Evolutionary conservation across 2,888 invertebrate genomes (phyloP), one percentile per base, ranked within the genome.

Genomic region (Mythimna pallens): DNA sequence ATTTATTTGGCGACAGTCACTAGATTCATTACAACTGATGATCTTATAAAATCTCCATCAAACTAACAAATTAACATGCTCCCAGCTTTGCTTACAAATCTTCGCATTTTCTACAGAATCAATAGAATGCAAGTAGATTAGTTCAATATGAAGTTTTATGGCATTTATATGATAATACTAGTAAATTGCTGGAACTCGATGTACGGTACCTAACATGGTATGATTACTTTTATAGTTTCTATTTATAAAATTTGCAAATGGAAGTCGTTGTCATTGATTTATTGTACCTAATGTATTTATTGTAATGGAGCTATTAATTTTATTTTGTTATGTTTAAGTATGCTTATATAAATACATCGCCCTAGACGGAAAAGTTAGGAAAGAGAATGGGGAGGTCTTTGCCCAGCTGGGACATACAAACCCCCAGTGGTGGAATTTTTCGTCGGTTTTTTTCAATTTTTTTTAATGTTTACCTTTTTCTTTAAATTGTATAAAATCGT

Each of bases 131-230:
- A 25, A 59, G 20, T 12, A 12, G 34, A 65, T 71, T 65, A 63
- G 57, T 25, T 62, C 40, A 71, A 30, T 71, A 71, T 65, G 25
- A 62, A 30, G 17, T 40, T 54, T 58, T 36, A 65, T 50, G 30
- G 65, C 58, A 43, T 71, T 69, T 80, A 69, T 80, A 80, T 80
- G 81, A 7, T 76, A 76, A 81, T 68, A 0, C 0, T 30, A 3
- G 70, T 58, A 34, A 69, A 64, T 78, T 66, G 50, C 66, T 57
- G 54, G 55, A 43, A 55, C 25, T 62, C 25, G 12, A 67, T 54
- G 14, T 68, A 30, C 59, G 62, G 10, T 65, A 25, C 47, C 17
- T 14, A 55, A 14, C 22, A 67, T 25, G 8, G 36, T 22, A 55
- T 14, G 5, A 47, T 47, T 17, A 47, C 7, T 54, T 72, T 50